phyloP scores from a whole-genome alignment of 2,888 invertebrate genomes.

The Heliconius hortense region DNA sequence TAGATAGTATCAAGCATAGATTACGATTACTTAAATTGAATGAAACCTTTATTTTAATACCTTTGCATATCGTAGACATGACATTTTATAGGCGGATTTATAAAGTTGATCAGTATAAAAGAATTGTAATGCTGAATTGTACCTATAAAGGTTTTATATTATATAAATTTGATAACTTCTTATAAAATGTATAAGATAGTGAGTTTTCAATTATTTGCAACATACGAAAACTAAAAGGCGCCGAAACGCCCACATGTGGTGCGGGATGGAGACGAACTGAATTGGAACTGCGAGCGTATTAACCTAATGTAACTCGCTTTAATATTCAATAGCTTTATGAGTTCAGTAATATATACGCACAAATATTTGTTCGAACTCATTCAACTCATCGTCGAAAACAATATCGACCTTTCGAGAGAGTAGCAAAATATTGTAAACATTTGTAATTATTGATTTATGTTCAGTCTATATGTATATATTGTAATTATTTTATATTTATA shows the following conservation, averaged over 20 bases:
- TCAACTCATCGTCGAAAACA: constrained; percentile 15
- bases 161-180: neutral
- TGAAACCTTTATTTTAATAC: no score
- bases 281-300: constrained; percentile 21
- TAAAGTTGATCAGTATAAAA: no score
- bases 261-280: constrained; percentile 11
- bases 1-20: no score
- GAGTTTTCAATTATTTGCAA: neutral
- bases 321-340: constrained; percentile 28
- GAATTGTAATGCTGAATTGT: neutral
- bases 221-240: constrained; percentile 7
- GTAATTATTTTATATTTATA: no score
- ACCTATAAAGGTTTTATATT: neutral
- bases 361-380: constrained; percentile 29
- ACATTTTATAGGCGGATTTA: neutral
- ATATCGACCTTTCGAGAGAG: constrained; percentile 12
- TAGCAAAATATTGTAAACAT: neutral
- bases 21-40: no score
- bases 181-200: neutral
- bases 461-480: no score
- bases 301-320: constrained; percentile 28
- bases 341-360: constrained; percentile 10
- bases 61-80: neutral
- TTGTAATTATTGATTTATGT: neutral
- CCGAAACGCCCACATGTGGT: constrained; percentile 19